Percentiles rank a stretch among this genome's conserved stretches.
Conservation (phyloP, 2,113 vertebrate genomes). For the Nesospiza acunhae region DNA sequence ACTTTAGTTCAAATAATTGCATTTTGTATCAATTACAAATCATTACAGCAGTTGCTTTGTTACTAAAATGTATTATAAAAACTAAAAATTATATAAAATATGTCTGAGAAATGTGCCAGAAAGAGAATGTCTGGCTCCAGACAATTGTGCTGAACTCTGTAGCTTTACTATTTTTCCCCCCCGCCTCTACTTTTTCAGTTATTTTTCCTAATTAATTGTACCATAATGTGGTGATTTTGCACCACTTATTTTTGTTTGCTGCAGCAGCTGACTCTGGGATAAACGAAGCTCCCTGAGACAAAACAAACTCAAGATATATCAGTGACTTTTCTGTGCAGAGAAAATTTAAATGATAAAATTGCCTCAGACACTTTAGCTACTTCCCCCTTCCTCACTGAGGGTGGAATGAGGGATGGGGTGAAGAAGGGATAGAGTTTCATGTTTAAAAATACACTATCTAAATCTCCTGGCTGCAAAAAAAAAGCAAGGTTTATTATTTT, state of each 20-base stretch:
- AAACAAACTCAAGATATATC: conserved; percentile 11
- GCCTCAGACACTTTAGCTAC: background rate
- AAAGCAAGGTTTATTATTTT: background rate
- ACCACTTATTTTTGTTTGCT: conserved; percentile 5
- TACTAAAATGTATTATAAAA: background rate
- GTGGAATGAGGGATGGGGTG: background rate
- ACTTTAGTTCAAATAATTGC: background rate
- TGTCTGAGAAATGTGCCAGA: background rate
- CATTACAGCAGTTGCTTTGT: background rate
- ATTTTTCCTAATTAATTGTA: background rate
- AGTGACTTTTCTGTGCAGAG: background rate
- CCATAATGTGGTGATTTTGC: background rate
- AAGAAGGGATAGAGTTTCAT: background rate
- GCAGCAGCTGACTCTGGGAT: conserved; percentile 14
- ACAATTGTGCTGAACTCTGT: background rate
- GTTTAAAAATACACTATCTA: background rate
- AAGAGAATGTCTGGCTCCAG: background rate
- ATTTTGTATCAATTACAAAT: background rate
- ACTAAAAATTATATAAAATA: background rate
- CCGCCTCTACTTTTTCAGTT: background rate
- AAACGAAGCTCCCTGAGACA: conserved; percentile 25
- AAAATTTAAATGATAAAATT: conserved; percentile 31
- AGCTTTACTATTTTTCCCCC: background rate
- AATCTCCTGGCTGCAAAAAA: conserved; percentile 10
- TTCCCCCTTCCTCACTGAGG: background rate